Evolutionary conservation across 2,888 invertebrate species (phyloP).

Genomic region (Linnaemya vulpina): DNA sequence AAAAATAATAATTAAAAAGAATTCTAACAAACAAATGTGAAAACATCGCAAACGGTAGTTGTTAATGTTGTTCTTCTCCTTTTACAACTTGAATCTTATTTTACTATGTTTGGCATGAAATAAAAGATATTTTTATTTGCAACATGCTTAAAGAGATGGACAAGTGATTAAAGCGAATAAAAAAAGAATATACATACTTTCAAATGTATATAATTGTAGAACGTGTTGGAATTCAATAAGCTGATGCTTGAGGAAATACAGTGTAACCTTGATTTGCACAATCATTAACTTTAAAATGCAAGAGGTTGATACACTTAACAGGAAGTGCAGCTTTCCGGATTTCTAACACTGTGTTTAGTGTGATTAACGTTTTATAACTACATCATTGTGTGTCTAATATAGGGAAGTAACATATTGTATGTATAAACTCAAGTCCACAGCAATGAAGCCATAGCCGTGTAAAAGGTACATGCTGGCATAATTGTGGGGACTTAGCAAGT

Average conservation of each 20-base stretch:
- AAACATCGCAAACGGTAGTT: conserved; percentile 36
- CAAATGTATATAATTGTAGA: neutral
- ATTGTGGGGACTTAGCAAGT: too few species aligned
- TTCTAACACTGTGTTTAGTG: too few species aligned
- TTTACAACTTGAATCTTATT: neutral
- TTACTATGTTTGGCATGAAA: conserved; percentile 18
- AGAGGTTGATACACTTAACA: neutral
- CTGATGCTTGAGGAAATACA: conserved; percentile 1
- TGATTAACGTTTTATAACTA: too few species aligned
- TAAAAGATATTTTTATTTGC: conserved; percentile 23
- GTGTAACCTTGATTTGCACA: neutral
- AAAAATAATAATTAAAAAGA: conserved; percentile 26
- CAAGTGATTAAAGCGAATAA: conserved; percentile 1
- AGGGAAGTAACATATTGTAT: too few species aligned
- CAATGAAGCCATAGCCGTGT: too few species aligned
- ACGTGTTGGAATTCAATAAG: conserved; percentile 22
- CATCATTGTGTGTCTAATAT: too few species aligned
- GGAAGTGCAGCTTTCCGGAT: neutral
- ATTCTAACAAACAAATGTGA: conserved; percentile 48
- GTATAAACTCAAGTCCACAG: too few species aligned
- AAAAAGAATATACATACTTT: neutral
- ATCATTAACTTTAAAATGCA: neutral
- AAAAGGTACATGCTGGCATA: too few species aligned
- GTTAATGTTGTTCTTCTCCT: conserved; percentile 19
- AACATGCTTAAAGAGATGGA: conserved; percentile 8